Evolutionary conservation across 35 echinoderm and acorn worm species (phyloP).

Genomic region (Nesometra sesokonis): DNA sequence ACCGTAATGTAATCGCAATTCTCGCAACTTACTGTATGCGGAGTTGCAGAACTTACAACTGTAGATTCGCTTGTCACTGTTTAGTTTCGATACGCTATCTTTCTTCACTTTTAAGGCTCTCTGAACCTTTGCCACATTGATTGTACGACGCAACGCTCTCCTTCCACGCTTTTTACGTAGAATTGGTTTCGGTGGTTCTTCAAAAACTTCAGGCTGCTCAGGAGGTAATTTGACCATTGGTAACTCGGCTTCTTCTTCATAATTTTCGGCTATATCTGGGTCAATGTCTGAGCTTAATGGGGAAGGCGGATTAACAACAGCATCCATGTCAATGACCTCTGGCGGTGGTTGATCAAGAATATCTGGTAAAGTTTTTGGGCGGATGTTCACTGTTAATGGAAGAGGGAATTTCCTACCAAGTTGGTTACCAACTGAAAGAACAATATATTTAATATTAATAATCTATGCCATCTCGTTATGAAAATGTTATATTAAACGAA

Average conservation of each 20-base stretch:
- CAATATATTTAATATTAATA: background rate
- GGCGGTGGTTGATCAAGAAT: background rate
- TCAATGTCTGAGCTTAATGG: background rate
- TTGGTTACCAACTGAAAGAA: background rate
- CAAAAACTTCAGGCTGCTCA: background rate
- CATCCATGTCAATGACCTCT: background rate
- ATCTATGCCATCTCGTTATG: no score
- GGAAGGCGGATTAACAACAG: background rate
- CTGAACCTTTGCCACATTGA: background rate
- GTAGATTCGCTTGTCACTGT: slow-evolving; percentile 12
- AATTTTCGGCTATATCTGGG: background rate
- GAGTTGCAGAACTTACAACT: slow-evolving; percentile 52
- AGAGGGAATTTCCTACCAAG: background rate
- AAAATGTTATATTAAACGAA: no score
- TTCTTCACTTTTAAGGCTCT: background rate
- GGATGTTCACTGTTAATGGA: background rate
- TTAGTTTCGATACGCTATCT: background rate
- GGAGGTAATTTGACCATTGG: background rate
- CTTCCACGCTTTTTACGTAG: background rate
- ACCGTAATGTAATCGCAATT: slow-evolving; percentile 36
- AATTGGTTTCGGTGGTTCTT: background rate
- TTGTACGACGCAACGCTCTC: background rate
- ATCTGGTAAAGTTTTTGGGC: background rate
- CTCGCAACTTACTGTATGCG: slow-evolving; percentile 24
- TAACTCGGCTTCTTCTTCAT: background rate